These are phyloP conservation scores for Perizoma flavofasciatum DNA, from an alignment of 2,888 invertebrate genomes.

Conservation along the genomic window DNA sequence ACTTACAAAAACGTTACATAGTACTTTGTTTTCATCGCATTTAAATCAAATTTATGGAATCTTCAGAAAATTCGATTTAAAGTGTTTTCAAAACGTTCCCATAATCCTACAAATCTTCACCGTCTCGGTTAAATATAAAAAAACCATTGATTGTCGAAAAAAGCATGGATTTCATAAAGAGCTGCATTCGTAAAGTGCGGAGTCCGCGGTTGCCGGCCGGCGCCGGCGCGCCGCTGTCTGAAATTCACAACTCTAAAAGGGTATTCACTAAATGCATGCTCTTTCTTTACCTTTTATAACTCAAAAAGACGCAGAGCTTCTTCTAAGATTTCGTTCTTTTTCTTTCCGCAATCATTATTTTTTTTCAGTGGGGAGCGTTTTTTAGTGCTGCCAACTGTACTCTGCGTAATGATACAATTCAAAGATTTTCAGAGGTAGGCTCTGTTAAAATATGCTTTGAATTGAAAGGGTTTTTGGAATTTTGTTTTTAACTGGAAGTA, in stretches of 20 bases:
- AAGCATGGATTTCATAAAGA: slow-evolving; percentile 71
- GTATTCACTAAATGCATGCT: slow-evolving; percentile 79
- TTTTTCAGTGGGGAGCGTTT: slow-evolving; percentile 52
- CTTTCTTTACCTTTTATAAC: slow-evolving; percentile 76
- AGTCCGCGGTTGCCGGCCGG: slow-evolving; percentile 45
- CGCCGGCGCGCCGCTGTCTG: slow-evolving; percentile 58
- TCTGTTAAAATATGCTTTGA: slow-evolving; percentile 12
- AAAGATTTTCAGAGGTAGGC: slow-evolving; percentile 23
- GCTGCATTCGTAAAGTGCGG: slow-evolving; percentile 77
- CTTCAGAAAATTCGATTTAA: slow-evolving; percentile 25
- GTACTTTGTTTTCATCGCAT: too few relatives aligned
- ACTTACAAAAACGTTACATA: too few relatives aligned
- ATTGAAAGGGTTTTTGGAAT: slow-evolving; percentile 9
- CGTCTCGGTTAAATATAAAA: slow-evolving; percentile 45
- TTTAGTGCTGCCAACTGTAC: slow-evolving; percentile 37
- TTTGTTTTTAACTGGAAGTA: slow-evolving; percentile 9
- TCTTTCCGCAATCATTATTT: slow-evolving; percentile 64
- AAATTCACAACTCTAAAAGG: slow-evolving; percentile 74
- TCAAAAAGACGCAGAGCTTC: slow-evolving; percentile 74
- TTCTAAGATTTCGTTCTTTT: slow-evolving; percentile 65
- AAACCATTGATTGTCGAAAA: slow-evolving; percentile 75
- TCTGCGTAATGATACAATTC: slow-evolving; percentile 40
- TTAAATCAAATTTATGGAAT: not conserved
- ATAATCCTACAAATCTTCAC: slow-evolving; percentile 44
- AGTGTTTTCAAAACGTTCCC: slow-evolving; percentile 36